These are phyloP conservation scores for Boloria euphrosyne DNA, from an alignment of 2,888 invertebrate genomes.

Conservation along the genomic window DNA sequence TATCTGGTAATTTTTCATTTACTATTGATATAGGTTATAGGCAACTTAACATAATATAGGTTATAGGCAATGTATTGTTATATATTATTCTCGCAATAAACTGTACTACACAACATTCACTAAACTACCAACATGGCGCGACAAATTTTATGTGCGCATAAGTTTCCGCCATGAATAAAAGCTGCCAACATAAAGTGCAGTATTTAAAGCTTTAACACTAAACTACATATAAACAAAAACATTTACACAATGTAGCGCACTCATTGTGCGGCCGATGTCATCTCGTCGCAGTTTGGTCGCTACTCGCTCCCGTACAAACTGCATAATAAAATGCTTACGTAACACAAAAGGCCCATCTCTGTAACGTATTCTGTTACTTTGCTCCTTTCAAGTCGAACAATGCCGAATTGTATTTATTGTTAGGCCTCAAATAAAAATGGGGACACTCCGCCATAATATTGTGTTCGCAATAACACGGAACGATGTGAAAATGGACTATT, in stretches of 20 bases:
- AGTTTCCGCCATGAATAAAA: background rate
- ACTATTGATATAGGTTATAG: too few relatives aligned
- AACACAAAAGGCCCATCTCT: conserved; percentile 13
- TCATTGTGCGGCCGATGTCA: conserved; percentile 12
- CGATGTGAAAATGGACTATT: background rate
- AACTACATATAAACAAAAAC: background rate
- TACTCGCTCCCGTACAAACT: conserved; percentile 5
- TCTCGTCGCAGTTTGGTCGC: conserved; percentile 21
- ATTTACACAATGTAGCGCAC: background rate
- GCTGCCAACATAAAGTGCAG: background rate
- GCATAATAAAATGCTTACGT: conserved; percentile 21
- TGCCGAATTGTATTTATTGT: conserved; percentile 4
- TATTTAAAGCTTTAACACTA: background rate
- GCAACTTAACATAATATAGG: too few relatives aligned
- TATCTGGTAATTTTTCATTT: too few relatives aligned
- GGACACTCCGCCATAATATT: conserved; percentile 1
- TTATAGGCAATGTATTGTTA: too few relatives aligned
- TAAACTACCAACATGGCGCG: too few relatives aligned
- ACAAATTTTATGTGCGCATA: background rate
- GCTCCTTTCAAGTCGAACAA: conserved; percentile 12
- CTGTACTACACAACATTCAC: too few relatives aligned
- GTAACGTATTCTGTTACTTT: conserved; percentile 13
- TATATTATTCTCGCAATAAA: too few relatives aligned
- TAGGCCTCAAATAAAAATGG: conserved; percentile 12
- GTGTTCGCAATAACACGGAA: conserved; percentile 2